Percentiles rank a stretch among this genome's conserved stretches.
Evolutionary conservation across 2,888 invertebrate species (phyloP).

Genomic region (Drosophila mercatorum): DNA sequence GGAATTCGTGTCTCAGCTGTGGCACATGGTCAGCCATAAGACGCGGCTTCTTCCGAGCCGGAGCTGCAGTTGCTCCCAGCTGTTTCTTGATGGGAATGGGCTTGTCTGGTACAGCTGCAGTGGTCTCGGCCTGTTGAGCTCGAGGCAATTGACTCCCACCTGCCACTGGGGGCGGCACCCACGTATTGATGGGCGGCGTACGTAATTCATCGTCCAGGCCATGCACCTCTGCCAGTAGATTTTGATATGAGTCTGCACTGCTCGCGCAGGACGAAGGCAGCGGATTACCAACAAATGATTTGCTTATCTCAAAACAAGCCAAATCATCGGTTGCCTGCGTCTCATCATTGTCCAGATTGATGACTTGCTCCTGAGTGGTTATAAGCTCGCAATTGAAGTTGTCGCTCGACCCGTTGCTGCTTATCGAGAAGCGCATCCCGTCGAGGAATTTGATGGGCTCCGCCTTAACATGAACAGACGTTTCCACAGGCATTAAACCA

Average conservation of each 20-base stretch:
- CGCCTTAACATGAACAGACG: slow-evolving; percentile 20
- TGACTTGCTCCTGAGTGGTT: slow-evolving; percentile 41
- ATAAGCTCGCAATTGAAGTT: slow-evolving; percentile 45
- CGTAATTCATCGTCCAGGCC: neutral
- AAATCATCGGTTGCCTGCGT: slow-evolving; percentile 15
- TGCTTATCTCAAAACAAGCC: slow-evolving; percentile 35
- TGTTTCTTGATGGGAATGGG: slow-evolving; percentile 3
- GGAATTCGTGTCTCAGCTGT: slow-evolving; percentile 60
- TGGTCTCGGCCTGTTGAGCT: too few species aligned
- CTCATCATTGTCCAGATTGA: slow-evolving; percentile 39
- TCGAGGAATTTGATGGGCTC: slow-evolving; percentile 54
- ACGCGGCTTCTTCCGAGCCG: slow-evolving; percentile 37
- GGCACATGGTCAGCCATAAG: slow-evolving; percentile 53
- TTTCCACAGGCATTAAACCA: neutral
- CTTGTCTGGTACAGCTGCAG: neutral
- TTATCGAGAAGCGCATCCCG: slow-evolving; percentile 44
- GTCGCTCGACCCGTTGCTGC: slow-evolving; percentile 10
- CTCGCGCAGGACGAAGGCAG: too few species aligned
- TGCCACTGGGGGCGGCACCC: too few species aligned
- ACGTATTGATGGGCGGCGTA: neutral
- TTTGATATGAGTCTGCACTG: neutral
- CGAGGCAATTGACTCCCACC: neutral
- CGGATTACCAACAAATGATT: neutral
- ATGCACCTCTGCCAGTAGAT: neutral
- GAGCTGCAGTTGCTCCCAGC: neutral